phyloP scores from a whole-genome alignment of 92 coral and sea anemone species.

The Epizoanthus ramosus region DNA sequence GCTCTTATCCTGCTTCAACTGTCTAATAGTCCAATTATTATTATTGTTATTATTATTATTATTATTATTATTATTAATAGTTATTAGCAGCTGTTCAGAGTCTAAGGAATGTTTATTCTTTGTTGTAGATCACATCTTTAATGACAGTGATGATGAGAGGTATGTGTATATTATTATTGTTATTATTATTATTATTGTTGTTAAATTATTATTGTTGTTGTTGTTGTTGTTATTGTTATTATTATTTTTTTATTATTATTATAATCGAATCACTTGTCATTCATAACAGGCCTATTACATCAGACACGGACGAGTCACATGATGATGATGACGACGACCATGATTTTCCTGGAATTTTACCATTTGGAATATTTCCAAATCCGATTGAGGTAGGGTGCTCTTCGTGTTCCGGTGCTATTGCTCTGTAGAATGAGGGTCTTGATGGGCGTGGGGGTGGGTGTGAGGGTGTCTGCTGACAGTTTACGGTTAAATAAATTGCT shows the following conservation, averaged over 20 bases:
- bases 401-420: too few species aligned
- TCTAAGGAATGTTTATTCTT: background rate
- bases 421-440: background rate
- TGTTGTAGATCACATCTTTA: background rate
- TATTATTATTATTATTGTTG: background rate
- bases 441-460: too few species aligned
- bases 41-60: too few species aligned
- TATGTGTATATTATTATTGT: background rate
- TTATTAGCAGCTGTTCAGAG: too few species aligned
- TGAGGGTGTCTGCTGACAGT: too few species aligned
- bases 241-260: background rate
- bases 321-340: slow-evolving; percentile 3
- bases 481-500: too few species aligned
- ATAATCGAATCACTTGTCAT: background rate
- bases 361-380: slow-evolving; percentile 20
- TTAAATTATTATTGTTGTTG: too few species aligned
- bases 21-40: too few species aligned
- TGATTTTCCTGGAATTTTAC: slow-evolving; percentile 17
- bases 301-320: slow-evolving; percentile 9
- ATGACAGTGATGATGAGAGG: slow-evolving; percentile 20
- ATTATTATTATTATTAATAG: too few species aligned
- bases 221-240: background rate
- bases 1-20: too few species aligned
- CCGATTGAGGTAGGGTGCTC: slow-evolving; percentile 21
- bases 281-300: background rate